Evolutionary conservation across 2,888 invertebrate species (phyloP), one percentile per base, ranked within the genome.

Genomic region (Hydroisotoma schaefferi): DNA sequence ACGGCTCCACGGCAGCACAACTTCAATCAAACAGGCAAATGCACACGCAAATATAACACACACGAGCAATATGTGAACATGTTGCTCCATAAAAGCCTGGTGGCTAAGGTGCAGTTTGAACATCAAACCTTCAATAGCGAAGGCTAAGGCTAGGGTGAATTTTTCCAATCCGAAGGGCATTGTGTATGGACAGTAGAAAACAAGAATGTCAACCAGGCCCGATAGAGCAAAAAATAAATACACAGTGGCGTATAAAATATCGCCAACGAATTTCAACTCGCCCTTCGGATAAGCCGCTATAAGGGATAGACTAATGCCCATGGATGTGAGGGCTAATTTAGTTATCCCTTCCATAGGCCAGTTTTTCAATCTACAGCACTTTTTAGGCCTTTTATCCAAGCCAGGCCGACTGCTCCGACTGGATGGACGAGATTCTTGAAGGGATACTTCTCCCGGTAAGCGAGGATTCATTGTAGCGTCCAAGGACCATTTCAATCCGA

Each of bases 171-270:
- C 77, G 27, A 72, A 72, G 5, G 76, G 76, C 18, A 78, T 73
- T 46, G 75, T 75, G 18, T 72, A 73, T 2, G 76, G 76, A 62
- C 77, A 78, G 63, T 77, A 77, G 70, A 77, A 77, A 53, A 76
- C 74, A 2, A 78, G 65, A 6, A 78, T 75, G 60, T 78, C 78
- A 2, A 77, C 76, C 1, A 78, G 70, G 8, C 78, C 78, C 53
- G 77, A 77, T 54, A 78, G 75, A 2, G 77, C 77, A 60, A 78
- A 78, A 56, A 78, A 77, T 0, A 78, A 73, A 65, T 78, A 78
- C 46, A 78, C 75, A 5, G 78, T 78, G 3, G 77, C 76, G 52
- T 69, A 68, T 18, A 69, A 40, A 29, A 72, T 72, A 57, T 73
- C 60, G n/a, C 68, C 67, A 10, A 69, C 70, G 57, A 63, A 63